Evolutionary conservation across 2,797 vertebrate genomes (phyloP).

Genomic region (Aeoliscus strigatus): DNA sequence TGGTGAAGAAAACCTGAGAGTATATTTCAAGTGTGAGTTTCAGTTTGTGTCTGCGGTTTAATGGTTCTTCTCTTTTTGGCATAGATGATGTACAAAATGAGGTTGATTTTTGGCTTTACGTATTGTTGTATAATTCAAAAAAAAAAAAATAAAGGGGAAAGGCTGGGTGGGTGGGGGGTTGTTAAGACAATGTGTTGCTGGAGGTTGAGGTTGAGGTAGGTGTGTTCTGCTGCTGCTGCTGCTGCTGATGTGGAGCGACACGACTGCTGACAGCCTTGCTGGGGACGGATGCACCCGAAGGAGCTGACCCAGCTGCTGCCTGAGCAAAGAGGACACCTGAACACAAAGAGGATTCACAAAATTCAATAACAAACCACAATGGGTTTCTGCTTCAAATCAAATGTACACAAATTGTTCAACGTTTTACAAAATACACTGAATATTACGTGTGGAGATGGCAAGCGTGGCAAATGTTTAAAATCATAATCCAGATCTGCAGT

Average conservation of each 20-base stretch:
- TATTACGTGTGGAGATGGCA: no score
- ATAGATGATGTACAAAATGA: slow-evolving; percentile 75
- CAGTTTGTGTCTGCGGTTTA: slow-evolving; percentile 61
- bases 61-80: slow-evolving; percentile 77
- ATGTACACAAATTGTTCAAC: no score
- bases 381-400: no score
- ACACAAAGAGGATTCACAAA: slow-evolving; percentile 1
- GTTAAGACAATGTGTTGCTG: slow-evolving; percentile 87
- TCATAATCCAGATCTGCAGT: no score
- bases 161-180: slow-evolving; percentile 25
- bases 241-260: slow-evolving; percentile 24
- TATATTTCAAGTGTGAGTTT: slow-evolving; percentile 73
- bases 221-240: slow-evolving; percentile 69
- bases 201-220: slow-evolving; percentile 85
- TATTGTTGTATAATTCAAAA: slow-evolving; percentile 58
- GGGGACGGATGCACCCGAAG: slow-evolving; percentile 69
- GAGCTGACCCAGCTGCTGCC: slow-evolving; percentile 75
- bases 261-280: slow-evolving; percentile 68
- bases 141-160: slow-evolving; percentile 8
- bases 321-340: slow-evolving; percentile 94
- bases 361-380: not conserved
- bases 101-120: slow-evolving; percentile 76
- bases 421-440: no score
- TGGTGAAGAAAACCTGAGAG: slow-evolving; percentile 77
- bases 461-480: no score